A percentile compares a stretch with the other conserved stretches of the same genome.
phyloP scores from a whole-genome alignment of 2,113 vertebrate species.

The Dryoscopus gambensis region DNA sequence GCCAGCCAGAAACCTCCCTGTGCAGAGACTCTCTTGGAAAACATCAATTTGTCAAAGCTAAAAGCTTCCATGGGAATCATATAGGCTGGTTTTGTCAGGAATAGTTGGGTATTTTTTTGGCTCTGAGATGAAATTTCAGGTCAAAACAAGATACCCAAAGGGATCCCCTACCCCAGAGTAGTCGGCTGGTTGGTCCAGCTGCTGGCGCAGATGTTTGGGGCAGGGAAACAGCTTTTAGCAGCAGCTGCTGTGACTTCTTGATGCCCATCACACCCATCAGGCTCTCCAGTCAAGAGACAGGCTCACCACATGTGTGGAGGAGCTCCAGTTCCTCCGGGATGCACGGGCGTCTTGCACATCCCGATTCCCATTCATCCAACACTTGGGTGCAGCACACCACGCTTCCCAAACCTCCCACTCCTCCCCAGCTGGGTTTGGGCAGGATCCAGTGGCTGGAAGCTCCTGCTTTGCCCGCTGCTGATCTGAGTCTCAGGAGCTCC shows the following conservation, averaged over 20 bases:
- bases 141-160: not conserved
- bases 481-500: not conserved
- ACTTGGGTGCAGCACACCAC: not conserved
- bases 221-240: not conserved
- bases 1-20: not conserved
- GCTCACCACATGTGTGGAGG: accelerated
- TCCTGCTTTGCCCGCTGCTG: not conserved
- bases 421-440: not conserved
- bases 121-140: not conserved
- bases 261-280: not conserved
- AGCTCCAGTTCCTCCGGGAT: not conserved
- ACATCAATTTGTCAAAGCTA: not conserved
- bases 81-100: not conserved
- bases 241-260: not conserved
- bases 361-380: accelerated
- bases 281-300: not conserved
- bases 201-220: not conserved
- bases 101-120: not conserved
- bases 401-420: not conserved
- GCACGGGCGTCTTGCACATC: accelerated
- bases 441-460: not conserved
- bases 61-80: not conserved
- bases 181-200: not conserved
- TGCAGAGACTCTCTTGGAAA: not conserved
- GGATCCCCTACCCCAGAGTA: not conserved